Evolutionary conservation across 2,797 vertebrate species (phyloP).

Genomic region (Cossypha dichroa): DNA sequence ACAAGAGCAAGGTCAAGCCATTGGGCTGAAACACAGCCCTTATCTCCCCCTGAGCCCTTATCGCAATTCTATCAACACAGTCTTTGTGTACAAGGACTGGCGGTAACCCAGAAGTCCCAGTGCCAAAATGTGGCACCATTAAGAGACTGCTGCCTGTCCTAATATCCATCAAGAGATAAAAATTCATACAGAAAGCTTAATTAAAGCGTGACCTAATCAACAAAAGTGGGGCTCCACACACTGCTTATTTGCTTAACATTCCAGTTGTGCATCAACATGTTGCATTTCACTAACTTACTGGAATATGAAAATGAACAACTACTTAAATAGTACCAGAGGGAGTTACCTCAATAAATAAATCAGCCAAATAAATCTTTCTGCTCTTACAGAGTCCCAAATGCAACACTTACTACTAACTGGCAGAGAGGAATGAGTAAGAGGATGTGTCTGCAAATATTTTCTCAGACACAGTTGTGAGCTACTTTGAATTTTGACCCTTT

Average conservation of each 20-base stretch:
- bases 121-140: not conserved
- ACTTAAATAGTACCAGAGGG: not conserved
- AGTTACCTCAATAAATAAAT: conserved; percentile 43
- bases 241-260: not conserved
- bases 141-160: not conserved
- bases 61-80: not conserved
- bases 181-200: not conserved
- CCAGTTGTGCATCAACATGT: not conserved
- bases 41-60: conserved; percentile 7
- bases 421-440: conserved; percentile 12
- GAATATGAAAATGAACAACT: conserved; percentile 1
- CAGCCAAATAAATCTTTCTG: conserved; percentile 27
- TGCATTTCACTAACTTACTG: not conserved
- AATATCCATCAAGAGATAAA: not conserved
- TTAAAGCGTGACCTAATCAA: not conserved
- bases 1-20: conserved; percentile 41
- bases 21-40: not conserved
- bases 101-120: not conserved
- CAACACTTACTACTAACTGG: not conserved
- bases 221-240: not conserved
- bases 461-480: not conserved
- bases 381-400: not conserved
- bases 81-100: conserved; percentile 42
- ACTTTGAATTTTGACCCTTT: not conserved
- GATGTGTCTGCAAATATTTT: not conserved